phyloP scores from a whole-genome alignment of 2,888 invertebrate genomes.

The Platycnemis pennipes region DNA sequence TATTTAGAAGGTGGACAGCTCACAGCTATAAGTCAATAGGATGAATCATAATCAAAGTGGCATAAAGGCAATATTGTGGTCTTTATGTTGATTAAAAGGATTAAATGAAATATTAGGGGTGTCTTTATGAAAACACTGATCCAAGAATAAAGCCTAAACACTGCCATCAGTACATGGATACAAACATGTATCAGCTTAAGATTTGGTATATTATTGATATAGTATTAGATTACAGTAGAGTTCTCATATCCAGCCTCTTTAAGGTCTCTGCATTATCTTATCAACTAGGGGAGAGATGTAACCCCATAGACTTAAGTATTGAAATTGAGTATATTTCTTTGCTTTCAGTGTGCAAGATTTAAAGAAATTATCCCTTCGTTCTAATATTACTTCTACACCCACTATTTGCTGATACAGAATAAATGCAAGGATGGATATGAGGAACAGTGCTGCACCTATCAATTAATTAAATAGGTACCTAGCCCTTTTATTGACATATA shows the following conservation, averaged over 20 bases:
- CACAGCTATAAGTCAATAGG: not conserved
- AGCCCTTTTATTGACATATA: not conserved
- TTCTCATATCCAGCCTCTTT: conserved; percentile 9
- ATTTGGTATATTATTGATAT: not conserved
- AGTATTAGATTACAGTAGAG: not conserved
- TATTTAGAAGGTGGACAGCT: conserved; percentile 9
- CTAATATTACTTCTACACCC: no score
- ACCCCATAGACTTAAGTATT: not conserved
- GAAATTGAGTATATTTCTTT: not conserved
- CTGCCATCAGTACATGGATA: not conserved
- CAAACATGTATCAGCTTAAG: not conserved
- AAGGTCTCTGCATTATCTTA: not conserved
- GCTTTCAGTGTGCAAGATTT: not conserved
- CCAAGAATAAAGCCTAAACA: not conserved
- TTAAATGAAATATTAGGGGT: not conserved
- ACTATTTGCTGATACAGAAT: not conserved
- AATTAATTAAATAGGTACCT: not conserved
- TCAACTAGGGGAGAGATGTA: not conserved
- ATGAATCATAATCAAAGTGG: not conserved
- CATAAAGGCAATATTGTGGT: not conserved
- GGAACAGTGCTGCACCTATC: conserved; percentile 5
- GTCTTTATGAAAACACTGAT: not conserved
- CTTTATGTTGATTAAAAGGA: not conserved
- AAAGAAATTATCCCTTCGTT: not conserved
- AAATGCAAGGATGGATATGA: not conserved